phyloP scores from a whole-genome alignment of 2,797 vertebrate genomes.

The Poeciliopsis turneri region DNA sequence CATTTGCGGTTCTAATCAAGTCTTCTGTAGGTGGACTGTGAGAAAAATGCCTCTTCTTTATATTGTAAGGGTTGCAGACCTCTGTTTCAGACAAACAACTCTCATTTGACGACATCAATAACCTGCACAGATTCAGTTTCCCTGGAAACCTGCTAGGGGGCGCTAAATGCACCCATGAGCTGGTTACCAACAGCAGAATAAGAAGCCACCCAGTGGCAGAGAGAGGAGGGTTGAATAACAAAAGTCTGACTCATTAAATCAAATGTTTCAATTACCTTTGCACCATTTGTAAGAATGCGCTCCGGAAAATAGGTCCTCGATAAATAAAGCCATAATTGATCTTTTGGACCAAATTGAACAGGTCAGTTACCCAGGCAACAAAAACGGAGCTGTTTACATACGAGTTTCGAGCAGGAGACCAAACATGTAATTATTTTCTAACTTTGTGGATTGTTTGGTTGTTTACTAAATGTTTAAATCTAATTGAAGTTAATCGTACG shows the following conservation, averaged over 20 bases:
- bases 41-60: background rate
- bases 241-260: background rate
- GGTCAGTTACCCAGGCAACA: background rate
- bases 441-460: background rate
- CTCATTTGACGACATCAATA: background rate
- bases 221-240: background rate
- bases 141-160: background rate
- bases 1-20: background rate
- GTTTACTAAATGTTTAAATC: background rate
- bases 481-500: background rate
- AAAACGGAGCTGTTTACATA: background rate
- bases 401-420: background rate
- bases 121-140: background rate
- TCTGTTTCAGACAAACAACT: background rate
- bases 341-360: background rate
- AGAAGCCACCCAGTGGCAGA: background rate
- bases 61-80: background rate
- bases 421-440: background rate
- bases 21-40: background rate
- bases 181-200: background rate
- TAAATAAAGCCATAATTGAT: background rate
- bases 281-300: background rate
- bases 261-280: background rate
- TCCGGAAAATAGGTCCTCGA: no score
- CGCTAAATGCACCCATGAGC: background rate